Conservation (phyloP, 2,113 vertebrate species). For the Hydrochoerus hydrochaeris region DNA sequence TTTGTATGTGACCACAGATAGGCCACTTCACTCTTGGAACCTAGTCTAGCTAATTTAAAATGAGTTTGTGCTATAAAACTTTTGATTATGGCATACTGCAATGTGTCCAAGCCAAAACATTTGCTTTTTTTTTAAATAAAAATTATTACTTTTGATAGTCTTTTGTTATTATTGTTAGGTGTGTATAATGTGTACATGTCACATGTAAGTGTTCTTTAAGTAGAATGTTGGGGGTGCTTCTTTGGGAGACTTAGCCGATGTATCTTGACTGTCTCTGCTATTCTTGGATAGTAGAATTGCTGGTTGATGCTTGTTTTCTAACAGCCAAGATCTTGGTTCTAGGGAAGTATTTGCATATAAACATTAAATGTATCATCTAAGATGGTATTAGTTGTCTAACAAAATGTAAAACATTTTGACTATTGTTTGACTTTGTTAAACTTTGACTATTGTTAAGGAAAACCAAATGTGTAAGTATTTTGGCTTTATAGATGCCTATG, state of each 20-base stretch:
- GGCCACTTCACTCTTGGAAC: not conserved
- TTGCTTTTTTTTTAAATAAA: not conserved
- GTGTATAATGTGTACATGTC: not conserved
- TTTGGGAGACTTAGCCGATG: not conserved
- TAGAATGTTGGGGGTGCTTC: not conserved
- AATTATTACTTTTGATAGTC: constrained; percentile 2
- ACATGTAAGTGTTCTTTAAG: not conserved
- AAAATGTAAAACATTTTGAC: constrained; percentile 54
- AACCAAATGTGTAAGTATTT: not conserved
- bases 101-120: not conserved
- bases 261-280: not conserved
- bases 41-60: not conserved
- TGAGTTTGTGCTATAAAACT: not conserved
- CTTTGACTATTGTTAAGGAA: constrained; percentile 28
- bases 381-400: not conserved
- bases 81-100: not conserved
- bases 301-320: constrained; percentile 3
- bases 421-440: no score
- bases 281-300: not conserved
- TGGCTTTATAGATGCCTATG: not conserved
- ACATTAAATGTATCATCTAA: not conserved
- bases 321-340: not conserved
- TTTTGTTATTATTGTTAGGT: not conserved
- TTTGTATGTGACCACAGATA: not conserved
- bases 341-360: not conserved